phyloP scores from a whole-genome alignment of 2,888 invertebrate species.

The Stenodema calcarata region DNA sequence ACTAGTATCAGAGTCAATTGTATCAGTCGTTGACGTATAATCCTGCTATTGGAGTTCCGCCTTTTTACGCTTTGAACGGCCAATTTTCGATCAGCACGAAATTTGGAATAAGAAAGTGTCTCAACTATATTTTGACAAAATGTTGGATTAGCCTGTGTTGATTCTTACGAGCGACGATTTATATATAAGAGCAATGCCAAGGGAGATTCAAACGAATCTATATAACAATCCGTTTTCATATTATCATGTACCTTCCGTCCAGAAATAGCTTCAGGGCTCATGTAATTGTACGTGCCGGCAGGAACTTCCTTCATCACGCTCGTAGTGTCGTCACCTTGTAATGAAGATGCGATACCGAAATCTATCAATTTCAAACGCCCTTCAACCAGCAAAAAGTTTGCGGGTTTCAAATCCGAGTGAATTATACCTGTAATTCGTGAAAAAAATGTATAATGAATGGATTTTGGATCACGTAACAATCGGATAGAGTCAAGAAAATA shows the following conservation, averaged over 20 bases:
- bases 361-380: conserved; percentile 92
- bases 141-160: no score
- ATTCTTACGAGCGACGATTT: no score
- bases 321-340: conserved; percentile 89
- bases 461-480: no score
- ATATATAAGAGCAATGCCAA: not conserved
- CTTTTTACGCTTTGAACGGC: no score
- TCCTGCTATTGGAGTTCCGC: no score
- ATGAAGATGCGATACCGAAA: conserved; percentile 92
- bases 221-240: not conserved
- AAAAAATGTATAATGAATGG: no score
- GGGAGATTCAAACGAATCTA: not conserved
- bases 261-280: conserved; percentile 89
- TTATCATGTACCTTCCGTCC: conserved; percentile 57
- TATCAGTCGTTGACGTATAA: no score
- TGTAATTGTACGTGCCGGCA: conserved; percentile 92
- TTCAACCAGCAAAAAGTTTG: conserved; percentile 89
- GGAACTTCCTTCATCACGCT: conserved; percentile 83
- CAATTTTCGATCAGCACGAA: no score
- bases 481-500: no score
- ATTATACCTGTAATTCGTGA: conserved; percentile 75
- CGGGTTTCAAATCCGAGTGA: conserved; percentile 96
- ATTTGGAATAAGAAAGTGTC: no score
- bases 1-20: no score
- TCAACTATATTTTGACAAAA: no score